phyloP scores from a whole-genome alignment of 2,888 invertebrate species.

The Cheilosia variabilis region DNA sequence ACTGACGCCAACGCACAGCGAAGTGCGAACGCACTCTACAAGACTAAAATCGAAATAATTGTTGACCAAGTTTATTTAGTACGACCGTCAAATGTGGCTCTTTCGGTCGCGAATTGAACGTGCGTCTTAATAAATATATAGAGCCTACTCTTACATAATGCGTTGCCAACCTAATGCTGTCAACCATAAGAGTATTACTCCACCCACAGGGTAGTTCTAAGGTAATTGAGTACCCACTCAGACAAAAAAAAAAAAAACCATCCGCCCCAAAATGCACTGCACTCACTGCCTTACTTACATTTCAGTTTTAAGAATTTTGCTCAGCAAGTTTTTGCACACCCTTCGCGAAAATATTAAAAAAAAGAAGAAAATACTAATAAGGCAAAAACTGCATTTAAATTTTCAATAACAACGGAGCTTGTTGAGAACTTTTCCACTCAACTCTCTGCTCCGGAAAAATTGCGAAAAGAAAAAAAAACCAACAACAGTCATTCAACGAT shows the following conservation, averaged over 20 bases:
- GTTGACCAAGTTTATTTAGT: too few relatives aligned
- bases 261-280: not conserved
- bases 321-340: not conserved
- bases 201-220: not conserved
- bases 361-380: not conserved
- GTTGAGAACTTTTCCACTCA: slow-evolving; percentile 39
- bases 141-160: too few relatives aligned
- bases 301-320: not conserved
- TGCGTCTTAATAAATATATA: too few relatives aligned
- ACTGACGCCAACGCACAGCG: too few relatives aligned
- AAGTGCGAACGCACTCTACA: too few relatives aligned
- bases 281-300: not conserved
- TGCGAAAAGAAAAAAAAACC: not conserved
- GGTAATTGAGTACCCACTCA: not conserved
- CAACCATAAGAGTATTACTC: too few relatives aligned
- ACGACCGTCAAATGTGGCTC: too few relatives aligned
- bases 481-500: slow-evolving; percentile 8
- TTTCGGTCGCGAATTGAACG: too few relatives aligned
- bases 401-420: slow-evolving; percentile 41
- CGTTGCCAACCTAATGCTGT: too few relatives aligned
- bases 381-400: slow-evolving; percentile 24
- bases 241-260: not conserved
- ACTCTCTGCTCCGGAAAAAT: not conserved
- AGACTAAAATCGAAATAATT: too few relatives aligned
- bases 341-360: not conserved